phyloP scores from a whole-genome alignment of 2,797 vertebrate genomes.

The Erethizon dorsatum region DNA sequence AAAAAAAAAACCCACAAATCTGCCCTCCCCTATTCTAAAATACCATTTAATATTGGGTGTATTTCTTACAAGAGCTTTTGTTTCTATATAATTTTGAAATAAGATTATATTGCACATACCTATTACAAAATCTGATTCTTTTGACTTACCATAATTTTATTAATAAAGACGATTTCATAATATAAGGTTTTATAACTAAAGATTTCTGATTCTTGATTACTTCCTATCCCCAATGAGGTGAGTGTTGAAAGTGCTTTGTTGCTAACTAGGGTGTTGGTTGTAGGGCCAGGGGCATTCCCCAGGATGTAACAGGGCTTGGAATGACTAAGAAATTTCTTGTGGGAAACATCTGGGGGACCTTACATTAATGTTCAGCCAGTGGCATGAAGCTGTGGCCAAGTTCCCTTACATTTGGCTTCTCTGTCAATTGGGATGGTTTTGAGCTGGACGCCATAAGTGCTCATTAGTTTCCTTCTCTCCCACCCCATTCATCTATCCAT shows the following conservation, averaged over 20 bases:
- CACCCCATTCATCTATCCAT: too few relatives aligned
- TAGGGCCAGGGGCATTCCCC: not conserved
- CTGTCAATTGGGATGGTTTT: not conserved
- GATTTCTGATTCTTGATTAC: not conserved
- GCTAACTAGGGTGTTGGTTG: not conserved
- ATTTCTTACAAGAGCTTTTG: not conserved
- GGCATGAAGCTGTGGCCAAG: not conserved
- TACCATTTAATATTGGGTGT: too few relatives aligned
- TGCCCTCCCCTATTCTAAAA: not conserved
- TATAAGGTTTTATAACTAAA: not conserved
- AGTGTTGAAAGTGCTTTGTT: not conserved
- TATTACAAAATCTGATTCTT: not conserved
- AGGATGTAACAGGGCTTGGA: not conserved
- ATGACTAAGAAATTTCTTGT: not conserved
- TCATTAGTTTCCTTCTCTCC: accelerated
- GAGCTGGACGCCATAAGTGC: not conserved
- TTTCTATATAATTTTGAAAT: conserved; percentile 1
- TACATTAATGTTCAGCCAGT: accelerated
- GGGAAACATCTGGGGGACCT: not conserved
- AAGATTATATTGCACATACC: not conserved
- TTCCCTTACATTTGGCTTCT: not conserved
- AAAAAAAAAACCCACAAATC: not conserved
- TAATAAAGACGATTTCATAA: not conserved
- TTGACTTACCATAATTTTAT: not conserved
- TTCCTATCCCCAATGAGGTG: not conserved